Evolutionary conservation across 2,888 invertebrate species (phyloP).

Genomic region (Nyleta sp.): DNA sequence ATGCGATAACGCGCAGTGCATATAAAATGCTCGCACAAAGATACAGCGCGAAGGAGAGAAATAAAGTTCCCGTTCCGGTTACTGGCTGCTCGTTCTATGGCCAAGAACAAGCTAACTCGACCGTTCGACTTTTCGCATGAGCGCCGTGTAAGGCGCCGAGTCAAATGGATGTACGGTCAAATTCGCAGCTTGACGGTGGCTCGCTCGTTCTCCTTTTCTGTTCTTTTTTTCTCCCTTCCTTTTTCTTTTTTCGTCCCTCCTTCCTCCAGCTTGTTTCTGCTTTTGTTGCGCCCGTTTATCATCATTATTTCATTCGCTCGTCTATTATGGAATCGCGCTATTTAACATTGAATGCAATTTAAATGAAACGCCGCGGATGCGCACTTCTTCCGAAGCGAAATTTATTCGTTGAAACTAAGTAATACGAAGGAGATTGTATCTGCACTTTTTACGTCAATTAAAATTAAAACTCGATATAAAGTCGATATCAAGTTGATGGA

Average conservation of each 20-base stretch:
- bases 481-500: too few relatives aligned
- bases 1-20: slow-evolving; percentile 53
- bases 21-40: slow-evolving; percentile 57
- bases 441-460: too few relatives aligned
- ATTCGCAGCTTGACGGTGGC: slow-evolving; percentile 44
- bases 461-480: too few relatives aligned
- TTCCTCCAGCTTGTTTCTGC: slow-evolving; percentile 23
- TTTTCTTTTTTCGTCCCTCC: too few relatives aligned
- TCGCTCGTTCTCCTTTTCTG: slow-evolving; percentile 32
- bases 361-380: slow-evolving; percentile 1
- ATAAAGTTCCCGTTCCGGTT: slow-evolving; percentile 64
- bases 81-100: slow-evolving; percentile 50
- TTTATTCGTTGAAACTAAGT: too few relatives aligned
- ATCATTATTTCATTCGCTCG: slow-evolving; percentile 30
- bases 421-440: too few relatives aligned
- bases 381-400: too few relatives aligned
- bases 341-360: slow-evolving; percentile 24
- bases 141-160: slow-evolving; percentile 57
- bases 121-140: slow-evolving; percentile 60
- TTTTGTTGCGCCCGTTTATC: slow-evolving; percentile 34
- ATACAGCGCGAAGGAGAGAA: slow-evolving; percentile 53
- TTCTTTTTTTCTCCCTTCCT: too few relatives aligned
- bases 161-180: slow-evolving; percentile 58
- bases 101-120: slow-evolving; percentile 57
- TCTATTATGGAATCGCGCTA: slow-evolving; percentile 1